phyloP scores from a whole-genome alignment of 2,888 invertebrate genomes.

The Atethmia centrago region DNA sequence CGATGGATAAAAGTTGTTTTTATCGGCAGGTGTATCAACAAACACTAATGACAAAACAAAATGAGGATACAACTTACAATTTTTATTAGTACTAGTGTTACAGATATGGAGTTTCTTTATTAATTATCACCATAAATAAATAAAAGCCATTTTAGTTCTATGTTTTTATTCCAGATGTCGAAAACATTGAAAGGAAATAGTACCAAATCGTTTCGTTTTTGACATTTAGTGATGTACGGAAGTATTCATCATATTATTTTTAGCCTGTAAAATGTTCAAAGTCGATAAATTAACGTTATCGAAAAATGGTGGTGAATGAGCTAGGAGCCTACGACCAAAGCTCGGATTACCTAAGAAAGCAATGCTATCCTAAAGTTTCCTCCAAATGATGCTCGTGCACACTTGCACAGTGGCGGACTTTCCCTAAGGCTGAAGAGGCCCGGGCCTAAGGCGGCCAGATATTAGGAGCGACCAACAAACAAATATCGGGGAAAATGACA shows the following conservation, averaged over 20 bases:
- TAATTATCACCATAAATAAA: constrained; percentile 3
- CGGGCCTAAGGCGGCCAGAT: no score
- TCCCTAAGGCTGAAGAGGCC: no score
- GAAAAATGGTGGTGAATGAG: background rate
- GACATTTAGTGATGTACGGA: constrained; percentile 33
- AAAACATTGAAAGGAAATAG: constrained; percentile 1
- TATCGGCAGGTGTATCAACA: background rate
- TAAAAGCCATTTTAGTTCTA: constrained; percentile 19
- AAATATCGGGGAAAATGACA: background rate
- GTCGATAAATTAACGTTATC: background rate
- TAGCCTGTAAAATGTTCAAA: background rate
- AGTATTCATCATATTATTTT: no score
- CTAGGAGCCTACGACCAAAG: no score
- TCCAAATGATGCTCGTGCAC: background rate
- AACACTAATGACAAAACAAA: constrained; percentile 3
- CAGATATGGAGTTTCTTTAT: background rate
- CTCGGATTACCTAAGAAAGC: no score
- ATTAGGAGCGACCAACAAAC: no score
- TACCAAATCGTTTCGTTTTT: background rate
- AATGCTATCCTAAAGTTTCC: background rate
- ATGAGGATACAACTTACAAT: constrained; percentile 32
- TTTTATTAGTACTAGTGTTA: background rate
- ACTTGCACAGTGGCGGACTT: no score
- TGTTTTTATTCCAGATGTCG: background rate
- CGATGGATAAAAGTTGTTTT: background rate